These are phyloP conservation scores for Colinus virginianus DNA, from an alignment of 2,113 vertebrate genomes.

Conservation along the genomic window DNA sequence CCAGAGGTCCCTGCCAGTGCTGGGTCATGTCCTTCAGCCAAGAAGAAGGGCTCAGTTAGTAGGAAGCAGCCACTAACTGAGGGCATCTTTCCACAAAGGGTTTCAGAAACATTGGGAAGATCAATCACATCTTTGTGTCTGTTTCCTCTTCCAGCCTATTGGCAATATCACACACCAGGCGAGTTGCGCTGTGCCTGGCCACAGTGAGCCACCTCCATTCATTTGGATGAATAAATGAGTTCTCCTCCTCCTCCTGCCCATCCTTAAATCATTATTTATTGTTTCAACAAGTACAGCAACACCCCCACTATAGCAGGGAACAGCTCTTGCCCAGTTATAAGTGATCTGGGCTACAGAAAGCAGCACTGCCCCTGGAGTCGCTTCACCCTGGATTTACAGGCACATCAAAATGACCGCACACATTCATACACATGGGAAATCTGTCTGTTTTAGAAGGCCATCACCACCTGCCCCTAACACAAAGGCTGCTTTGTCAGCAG, in stretches of 20 bases:
- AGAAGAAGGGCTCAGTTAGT: background rate
- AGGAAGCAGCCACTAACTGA: background rate
- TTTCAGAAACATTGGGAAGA: background rate
- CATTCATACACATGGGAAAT: background rate
- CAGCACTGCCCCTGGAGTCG: background rate
- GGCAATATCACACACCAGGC: background rate
- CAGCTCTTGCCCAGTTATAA: background rate
- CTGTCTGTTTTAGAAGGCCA: background rate
- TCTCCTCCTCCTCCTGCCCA: background rate
- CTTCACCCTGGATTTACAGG: background rate
- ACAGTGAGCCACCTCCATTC: background rate
- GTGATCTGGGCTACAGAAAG: background rate
- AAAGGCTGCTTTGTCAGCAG: background rate
- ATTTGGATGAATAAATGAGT: background rate
- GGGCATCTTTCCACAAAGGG: background rate
- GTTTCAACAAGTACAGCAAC: background rate
- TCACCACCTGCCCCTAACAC: background rate
- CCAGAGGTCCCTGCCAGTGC: background rate
- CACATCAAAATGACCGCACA: accelerated
- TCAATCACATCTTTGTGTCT: background rate
- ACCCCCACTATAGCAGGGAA: background rate
- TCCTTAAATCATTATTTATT: background rate
- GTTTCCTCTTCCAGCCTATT: background rate
- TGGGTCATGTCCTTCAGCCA: background rate
- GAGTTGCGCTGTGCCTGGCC: background rate